A percentile compares a stretch with the other conserved stretches of the same genome.
These are phyloP conservation scores for Anagrus nilaparvatae DNA, from an alignment of 1,140 invertebrate genomes.

Conservation along the genomic window DNA sequence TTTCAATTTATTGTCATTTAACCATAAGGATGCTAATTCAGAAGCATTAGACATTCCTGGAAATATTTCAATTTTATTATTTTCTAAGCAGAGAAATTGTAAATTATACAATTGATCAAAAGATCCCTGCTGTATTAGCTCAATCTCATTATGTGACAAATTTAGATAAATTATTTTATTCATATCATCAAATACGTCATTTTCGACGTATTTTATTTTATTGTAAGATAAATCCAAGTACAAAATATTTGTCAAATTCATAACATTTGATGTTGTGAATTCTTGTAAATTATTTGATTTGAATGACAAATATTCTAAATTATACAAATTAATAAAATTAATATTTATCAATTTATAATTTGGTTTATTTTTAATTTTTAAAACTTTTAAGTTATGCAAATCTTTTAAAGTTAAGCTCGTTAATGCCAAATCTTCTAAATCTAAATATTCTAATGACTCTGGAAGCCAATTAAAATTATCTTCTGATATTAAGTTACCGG, in stretches of 20 bases:
- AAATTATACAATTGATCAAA: background rate
- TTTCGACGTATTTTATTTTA: background rate
- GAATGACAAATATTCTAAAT: background rate
- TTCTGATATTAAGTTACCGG: no score
- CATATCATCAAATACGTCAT: background rate
- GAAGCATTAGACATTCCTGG: background rate
- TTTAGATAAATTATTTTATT: background rate
- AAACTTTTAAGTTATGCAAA: no score
- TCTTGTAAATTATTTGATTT: background rate
- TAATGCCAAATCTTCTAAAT: no score
- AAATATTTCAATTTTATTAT: conserved; percentile 1
- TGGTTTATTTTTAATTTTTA: no score
- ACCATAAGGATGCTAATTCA: background rate
- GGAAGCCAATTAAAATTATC: no score
- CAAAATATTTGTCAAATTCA: background rate
- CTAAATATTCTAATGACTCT: no score
- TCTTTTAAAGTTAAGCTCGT: no score
- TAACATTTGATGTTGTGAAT: background rate
- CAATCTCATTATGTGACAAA: background rate
- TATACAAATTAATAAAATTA: background rate
- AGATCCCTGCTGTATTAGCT: background rate
- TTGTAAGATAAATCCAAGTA: conserved; percentile 1
- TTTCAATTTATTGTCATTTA: conserved; percentile 13
- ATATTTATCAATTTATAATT: background rate
- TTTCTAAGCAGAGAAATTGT: conserved; percentile 3